Base-by-base conservation (phyloP, 2,888 invertebrate genomes). In the Chaitophorus viminalis region DNA sequence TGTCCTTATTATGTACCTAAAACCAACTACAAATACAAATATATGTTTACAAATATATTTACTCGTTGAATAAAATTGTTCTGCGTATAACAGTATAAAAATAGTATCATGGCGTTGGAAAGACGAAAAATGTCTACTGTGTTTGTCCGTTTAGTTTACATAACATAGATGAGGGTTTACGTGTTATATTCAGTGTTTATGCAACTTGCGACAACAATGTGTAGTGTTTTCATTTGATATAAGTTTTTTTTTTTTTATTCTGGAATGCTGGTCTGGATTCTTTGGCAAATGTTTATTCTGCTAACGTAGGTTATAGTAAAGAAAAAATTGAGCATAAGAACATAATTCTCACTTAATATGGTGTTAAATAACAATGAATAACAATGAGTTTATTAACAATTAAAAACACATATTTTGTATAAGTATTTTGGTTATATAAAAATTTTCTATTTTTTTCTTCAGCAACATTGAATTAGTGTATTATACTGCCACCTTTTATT, bases 61-160 rank as follows among this genome's bases (percentile, higher is more conserved):
- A n/a, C n/a, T n/a, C 21, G 25, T 52, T 31, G 4, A 54, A 60
- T 33, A 77, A 21, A 9, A 18, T 46, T 46, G 65, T 33, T 25
- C 68, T 5, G 14, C 6, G 0, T 5, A 21, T 11, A 18, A 31
- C 21, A 31, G 31, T 70, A 82, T 82, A 82, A 82, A 82, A 82
- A 82, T 46, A 46, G 60, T 39, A 65, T 65, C 31, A 25, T 84
- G 39, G 39, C 72, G 78, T 70, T 77, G 14, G 78, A 78, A 86
- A 72, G 85, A n/a, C 70, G 46, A 77, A 52, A 78, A 60, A 52
- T 52, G n/a, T 65, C 76, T 46, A 83, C 29, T 52, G 52, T 87
- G 81, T 87, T 87, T 87, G 87, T 81, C 70, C 74, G 74, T 87
- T 87, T 81, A 81, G 87, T 87, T 87, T 87, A 87, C 87, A 87